A percentile compares a stretch with the other conserved stretches of the same genome.
phyloP scores from a whole-genome alignment of 2,888 invertebrate genomes.

The Piscicola geometra region DNA sequence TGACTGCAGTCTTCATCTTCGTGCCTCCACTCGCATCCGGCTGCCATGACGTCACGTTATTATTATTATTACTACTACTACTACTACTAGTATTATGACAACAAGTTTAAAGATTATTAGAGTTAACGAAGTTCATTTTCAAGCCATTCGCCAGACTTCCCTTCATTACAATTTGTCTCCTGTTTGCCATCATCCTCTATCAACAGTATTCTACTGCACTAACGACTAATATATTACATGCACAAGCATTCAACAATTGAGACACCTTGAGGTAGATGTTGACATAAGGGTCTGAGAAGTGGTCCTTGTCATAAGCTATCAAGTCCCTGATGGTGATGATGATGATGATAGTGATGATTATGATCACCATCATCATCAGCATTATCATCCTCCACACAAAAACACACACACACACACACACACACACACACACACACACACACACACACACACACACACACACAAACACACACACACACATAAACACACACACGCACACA shows the following conservation, averaged over 20 bases:
- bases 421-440: neutral
- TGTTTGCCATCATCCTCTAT: too few species aligned
- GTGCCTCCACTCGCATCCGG: slow-evolving; percentile 47
- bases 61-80: neutral
- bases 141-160: too few species aligned
- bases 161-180: too few species aligned
- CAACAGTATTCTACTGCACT: too few species aligned
- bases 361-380: neutral
- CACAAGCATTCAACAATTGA: too few species aligned
- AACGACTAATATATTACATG: too few species aligned
- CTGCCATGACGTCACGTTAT: slow-evolving; percentile 40
- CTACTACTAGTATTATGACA: neutral
- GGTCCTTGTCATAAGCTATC: slow-evolving; percentile 49
- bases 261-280: slow-evolving; percentile 47
- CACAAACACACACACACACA: too few species aligned
- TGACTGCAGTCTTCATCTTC: slow-evolving; percentile 54
- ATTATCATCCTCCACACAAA: neutral
- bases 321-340: slow-evolving; percentile 39
- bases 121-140: too few species aligned
- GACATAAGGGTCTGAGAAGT: slow-evolving; percentile 53
- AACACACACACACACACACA: too few species aligned
- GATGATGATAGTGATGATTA: slow-evolving; percentile 18
- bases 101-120: too few species aligned
- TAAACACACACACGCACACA: too few species aligned
- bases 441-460: neutral